Evolutionary conservation across 2,888 invertebrate genomes (phyloP), one percentile per base, ranked within the genome.

Genomic region (Caenorhabditis virilis): DNA sequence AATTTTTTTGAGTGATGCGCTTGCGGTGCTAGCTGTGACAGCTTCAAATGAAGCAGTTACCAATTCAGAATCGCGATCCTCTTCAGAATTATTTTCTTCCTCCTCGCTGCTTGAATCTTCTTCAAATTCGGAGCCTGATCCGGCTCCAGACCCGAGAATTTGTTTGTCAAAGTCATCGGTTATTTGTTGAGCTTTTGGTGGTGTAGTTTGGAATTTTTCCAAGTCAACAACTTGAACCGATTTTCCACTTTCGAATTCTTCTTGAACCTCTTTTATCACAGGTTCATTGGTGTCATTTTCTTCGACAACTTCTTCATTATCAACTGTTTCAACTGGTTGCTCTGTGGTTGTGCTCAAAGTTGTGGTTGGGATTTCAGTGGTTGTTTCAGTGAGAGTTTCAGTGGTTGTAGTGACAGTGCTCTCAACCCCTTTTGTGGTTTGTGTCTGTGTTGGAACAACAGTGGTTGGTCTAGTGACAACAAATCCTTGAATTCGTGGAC

Each of bases 401-500:
- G 49, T 47, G 42, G 52, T 53, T 39, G 57, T 46, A 15, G 50
- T 51, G 33, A 42, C 48, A 18, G 60, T 47, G 13, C 48, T 15
- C 25, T 56, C 55, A 48, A 26, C 38, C n/a, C 16, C 27, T 46
- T 16, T 11, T n/a, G 46, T 30, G 2, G 36, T n/a, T n/a, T n/a
- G n/a, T n/a, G n/a, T n/a, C n/a, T n/a, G n/a, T n/a, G n/a, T n/a
- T n/a, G n/a, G n/a, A n/a, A n/a, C n/a, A n/a, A n/a, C n/a, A 30
- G 49, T 61, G 35, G 50, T 59, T 27, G 60, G 48, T 11, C 49
- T 15, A 23, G 63, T 57, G 45, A 63, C 58, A 38, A 55, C 55
- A 55, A 63, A 63, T 15, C 63, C 63, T 50, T 57, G 63, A 42
- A 63, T 58, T 16, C 63, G 30, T 35, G 60, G 49, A 23, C 35